Percentiles rank a stretch among this genome's conserved stretches.
Evolutionary conservation across 2,113 vertebrate genomes (phyloP).

Genomic region (Sisor rabdophorus): DNA sequence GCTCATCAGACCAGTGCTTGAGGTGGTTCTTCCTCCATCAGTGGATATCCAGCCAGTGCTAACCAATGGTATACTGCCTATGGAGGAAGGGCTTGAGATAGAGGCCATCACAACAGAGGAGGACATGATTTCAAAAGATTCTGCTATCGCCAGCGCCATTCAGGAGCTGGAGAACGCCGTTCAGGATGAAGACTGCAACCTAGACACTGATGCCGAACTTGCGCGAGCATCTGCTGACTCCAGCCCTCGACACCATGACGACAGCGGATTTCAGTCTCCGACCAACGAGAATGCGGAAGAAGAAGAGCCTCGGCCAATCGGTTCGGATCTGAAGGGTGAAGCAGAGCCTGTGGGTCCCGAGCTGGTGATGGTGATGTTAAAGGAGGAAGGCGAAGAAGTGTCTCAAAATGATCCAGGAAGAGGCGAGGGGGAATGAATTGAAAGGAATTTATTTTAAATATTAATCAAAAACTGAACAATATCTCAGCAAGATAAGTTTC

Average conservation of each 20-base stretch:
- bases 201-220: slow-evolving; percentile 45
- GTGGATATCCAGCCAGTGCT: neutral
- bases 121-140: slow-evolving; percentile 40
- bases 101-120: slow-evolving; percentile 44
- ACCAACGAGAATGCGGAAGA: slow-evolving; percentile 47
- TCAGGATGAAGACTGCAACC: slow-evolving; percentile 50
- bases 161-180: slow-evolving; percentile 54
- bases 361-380: slow-evolving; percentile 49
- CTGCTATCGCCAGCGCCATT: slow-evolving; percentile 42
- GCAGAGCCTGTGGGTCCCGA: slow-evolving; percentile 41
- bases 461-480: neutral
- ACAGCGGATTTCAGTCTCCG: slow-evolving; percentile 58
- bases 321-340: slow-evolving; percentile 42
- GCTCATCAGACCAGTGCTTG: slow-evolving; percentile 68
- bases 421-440: slow-evolving; percentile 36
- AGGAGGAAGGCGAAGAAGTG: slow-evolving; percentile 40
- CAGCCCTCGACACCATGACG: slow-evolving; percentile 24
- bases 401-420: slow-evolving; percentile 49
- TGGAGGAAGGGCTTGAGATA: slow-evolving; percentile 53
- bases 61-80: slow-evolving; percentile 54
- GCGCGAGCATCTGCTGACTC: slow-evolving; percentile 30
- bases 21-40: slow-evolving; percentile 23
- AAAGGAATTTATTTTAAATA: slow-evolving; percentile 7
- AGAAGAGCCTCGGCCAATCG: slow-evolving; percentile 25
- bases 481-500: neutral